Percentiles rank a stretch among this genome's conserved stretches.
Evolutionary conservation across 2,888 invertebrate genomes (phyloP).

Genomic region (Chaetogeoica ovagalla): DNA sequence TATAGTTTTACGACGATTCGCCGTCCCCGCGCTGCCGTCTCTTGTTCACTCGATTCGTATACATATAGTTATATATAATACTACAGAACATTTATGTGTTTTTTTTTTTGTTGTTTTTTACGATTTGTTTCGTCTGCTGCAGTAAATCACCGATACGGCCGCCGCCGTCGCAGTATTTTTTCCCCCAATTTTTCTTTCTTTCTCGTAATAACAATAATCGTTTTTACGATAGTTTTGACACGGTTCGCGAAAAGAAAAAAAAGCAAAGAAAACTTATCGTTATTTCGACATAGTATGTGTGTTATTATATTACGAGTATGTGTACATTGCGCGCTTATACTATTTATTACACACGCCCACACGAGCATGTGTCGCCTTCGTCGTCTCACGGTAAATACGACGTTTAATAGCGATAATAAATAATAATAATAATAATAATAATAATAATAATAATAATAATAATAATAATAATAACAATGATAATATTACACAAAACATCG

Average conservation of each 20-base stretch:
- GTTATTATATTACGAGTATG: too few species aligned
- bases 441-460: too few species aligned
- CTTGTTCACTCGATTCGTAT: slow-evolving; percentile 33
- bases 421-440: too few species aligned
- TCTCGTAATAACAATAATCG: slow-evolving; percentile 39
- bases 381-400: not conserved
- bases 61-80: not conserved
- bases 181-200: slow-evolving; percentile 8
- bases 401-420: too few species aligned
- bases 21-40: not conserved
- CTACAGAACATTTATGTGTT: too few species aligned
- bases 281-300: not conserved
- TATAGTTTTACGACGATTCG: slow-evolving; percentile 34
- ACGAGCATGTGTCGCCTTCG: not conserved
- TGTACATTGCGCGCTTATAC: not conserved
- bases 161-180: not conserved
- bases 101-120: slow-evolving; percentile 7
- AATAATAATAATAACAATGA: too few species aligned
- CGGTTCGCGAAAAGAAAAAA: slow-evolving; percentile 57
- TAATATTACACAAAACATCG: too few species aligned
- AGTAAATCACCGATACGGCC: slow-evolving; percentile 23
- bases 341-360: not conserved
- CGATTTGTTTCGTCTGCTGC: slow-evolving; percentile 51
- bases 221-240: slow-evolving; percentile 26
- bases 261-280: not conserved